Conservation (phyloP, 2,797 vertebrate genomes). For the Paramormyrops hopkinsi region DNA sequence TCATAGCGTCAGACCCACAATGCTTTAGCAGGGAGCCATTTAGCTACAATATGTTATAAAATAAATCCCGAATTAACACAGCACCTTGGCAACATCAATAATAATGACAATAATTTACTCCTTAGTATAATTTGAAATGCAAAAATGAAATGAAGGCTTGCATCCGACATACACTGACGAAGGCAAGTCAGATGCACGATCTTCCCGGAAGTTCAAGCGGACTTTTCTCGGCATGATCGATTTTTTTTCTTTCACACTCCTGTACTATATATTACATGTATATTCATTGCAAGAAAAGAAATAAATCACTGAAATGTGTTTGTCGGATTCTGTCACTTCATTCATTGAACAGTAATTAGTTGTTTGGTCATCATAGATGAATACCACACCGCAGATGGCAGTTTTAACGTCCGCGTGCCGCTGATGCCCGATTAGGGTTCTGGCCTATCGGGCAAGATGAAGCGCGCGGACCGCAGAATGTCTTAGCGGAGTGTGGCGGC, state of each 20-base stretch:
- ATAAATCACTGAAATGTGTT: neutral
- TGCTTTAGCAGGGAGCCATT: neutral
- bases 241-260: neutral
- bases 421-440: neutral
- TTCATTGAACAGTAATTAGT: neutral
- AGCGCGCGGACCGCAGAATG: constrained; percentile 47
- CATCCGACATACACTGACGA: neutral
- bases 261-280: neutral
- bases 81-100: neutral
- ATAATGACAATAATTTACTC: neutral
- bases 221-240: neutral
- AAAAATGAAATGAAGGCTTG: neutral
- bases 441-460: neutral
- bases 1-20: neutral
- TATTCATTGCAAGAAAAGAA: neutral
- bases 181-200: neutral
- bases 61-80: neutral
- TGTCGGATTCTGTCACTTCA: neutral
- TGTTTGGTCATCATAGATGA: neutral
- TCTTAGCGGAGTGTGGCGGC: constrained; percentile 48
- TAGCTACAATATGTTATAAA: neutral
- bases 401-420: neutral
- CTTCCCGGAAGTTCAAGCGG: neutral
- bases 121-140: neutral
- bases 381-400: neutral